Conservation (phyloP, 2,113 vertebrate genomes). For the Microtus oregoni region DNA sequence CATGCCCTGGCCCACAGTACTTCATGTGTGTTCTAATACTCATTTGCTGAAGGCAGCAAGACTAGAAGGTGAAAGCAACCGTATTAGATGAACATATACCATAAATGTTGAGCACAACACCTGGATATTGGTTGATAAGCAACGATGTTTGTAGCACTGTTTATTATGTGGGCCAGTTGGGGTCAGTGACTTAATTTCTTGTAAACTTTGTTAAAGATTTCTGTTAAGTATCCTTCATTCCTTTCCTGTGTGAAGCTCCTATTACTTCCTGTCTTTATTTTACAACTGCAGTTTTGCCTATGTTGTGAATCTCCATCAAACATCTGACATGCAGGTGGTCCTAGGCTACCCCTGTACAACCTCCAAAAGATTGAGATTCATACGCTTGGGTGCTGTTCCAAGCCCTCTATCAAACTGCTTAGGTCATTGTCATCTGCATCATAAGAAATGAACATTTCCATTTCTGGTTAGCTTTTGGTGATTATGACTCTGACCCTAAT, state of each 20-base stretch:
- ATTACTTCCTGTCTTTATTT: too few species aligned
- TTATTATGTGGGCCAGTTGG: background rate
- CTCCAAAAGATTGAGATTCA: too few species aligned
- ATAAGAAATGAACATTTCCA: too few species aligned
- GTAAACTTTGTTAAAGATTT: background rate
- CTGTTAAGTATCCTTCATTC: background rate
- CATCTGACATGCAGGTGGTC: too few species aligned
- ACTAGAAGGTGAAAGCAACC: background rate
- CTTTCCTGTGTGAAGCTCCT: background rate
- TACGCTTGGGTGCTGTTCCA: too few species aligned
- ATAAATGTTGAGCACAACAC: background rate
- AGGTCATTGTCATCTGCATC: too few species aligned
- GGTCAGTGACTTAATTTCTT: background rate
- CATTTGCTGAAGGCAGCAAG: background rate
- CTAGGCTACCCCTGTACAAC: too few species aligned
- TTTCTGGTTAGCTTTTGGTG: too few species aligned
- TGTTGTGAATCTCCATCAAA: too few species aligned
- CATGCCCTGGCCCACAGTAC: background rate
- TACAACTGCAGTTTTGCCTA: too few species aligned
- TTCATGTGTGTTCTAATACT: background rate
- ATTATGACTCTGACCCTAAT: too few species aligned
- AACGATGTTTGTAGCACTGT: background rate
- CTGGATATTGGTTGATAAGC: background rate
- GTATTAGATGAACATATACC: background rate
- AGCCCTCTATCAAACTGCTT: too few species aligned